Conservation (phyloP, 2,797 vertebrate genomes). For the Melanotaenia pygmaea region DNA sequence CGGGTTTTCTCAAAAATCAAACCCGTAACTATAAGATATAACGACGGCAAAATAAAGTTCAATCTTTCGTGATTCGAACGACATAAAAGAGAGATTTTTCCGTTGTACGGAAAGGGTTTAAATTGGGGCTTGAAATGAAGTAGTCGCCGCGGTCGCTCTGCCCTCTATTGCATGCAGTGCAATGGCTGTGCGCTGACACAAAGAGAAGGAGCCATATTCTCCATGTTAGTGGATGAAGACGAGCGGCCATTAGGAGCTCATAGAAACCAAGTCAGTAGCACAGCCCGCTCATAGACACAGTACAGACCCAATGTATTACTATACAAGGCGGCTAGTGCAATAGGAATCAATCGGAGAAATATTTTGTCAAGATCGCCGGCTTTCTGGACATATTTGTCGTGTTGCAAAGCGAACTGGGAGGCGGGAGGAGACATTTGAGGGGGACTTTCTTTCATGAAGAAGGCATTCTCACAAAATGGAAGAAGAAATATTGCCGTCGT, state of each 20-base stretch:
- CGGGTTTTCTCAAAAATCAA: constrained; percentile 73
- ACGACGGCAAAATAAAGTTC: constrained; percentile 74
- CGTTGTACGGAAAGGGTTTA: constrained; percentile 42
- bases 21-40: constrained; percentile 50
- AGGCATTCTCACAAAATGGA: constrained; percentile 92
- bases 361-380: constrained; percentile 75
- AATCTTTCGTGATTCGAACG: constrained; percentile 63
- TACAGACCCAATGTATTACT: constrained; percentile 84
- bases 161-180: constrained; percentile 86
- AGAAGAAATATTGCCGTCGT: constrained; percentile 91
- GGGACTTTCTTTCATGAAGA: constrained; percentile 93
- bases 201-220: constrained; percentile 97
- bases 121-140: constrained; percentile 70
- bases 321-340: constrained; percentile 84
- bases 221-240: constrained; percentile 89
- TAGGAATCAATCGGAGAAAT: constrained; percentile 81
- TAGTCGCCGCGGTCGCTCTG: constrained; percentile 82
- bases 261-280: constrained; percentile 82
- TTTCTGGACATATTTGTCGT: constrained; percentile 72
- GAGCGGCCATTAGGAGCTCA: constrained; percentile 90
- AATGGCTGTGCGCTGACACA: constrained; percentile 90
- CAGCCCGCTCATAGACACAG: constrained; percentile 83
- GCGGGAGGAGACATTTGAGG: constrained; percentile 87
- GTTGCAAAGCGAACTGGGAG: constrained; percentile 80
- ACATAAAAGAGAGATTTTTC: constrained; percentile 60